Percentiles rank a stretch among this genome's conserved stretches.
Evolutionary conservation across 1,140 invertebrate species (phyloP).

Genomic region (Carcinoscorpius rotundicauda): DNA sequence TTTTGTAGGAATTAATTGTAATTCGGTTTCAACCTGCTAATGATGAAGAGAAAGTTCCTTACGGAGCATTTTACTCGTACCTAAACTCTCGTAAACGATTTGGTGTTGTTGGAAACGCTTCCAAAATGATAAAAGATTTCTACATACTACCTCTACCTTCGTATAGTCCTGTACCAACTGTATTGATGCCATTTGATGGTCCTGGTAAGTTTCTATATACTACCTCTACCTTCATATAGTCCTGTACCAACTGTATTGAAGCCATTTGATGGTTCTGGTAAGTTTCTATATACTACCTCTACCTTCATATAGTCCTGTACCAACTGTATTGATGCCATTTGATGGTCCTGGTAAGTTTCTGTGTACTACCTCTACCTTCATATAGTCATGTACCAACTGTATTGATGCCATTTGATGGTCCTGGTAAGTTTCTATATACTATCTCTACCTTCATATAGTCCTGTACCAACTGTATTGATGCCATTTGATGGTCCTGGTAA

Average conservation of each 20-base stretch:
- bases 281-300: conserved; percentile 69
- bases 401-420: conserved; percentile 55
- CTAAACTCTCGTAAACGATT: conserved; percentile 59
- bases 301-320: conserved; percentile 58
- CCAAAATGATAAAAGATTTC: conserved; percentile 79
- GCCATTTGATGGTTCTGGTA: conserved; percentile 61
- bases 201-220: conserved; percentile 60
- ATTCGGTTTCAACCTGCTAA: conserved; percentile 62
- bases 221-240: conserved; percentile 64
- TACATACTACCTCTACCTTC: conserved; percentile 79
- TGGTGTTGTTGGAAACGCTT: conserved; percentile 51
- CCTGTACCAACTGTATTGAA: conserved; percentile 51
- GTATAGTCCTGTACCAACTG: conserved; percentile 54
- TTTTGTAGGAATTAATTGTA: conserved; percentile 58
- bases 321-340: conserved; percentile 48
- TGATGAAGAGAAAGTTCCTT: conserved; percentile 69
- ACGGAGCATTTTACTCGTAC: conserved; percentile 80
- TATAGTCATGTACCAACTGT: conserved; percentile 55
- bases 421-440: conserved; percentile 75
- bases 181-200: conserved; percentile 54
- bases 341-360: conserved; percentile 55
- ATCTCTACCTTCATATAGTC: conserved; percentile 60
- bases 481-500: conserved; percentile 51
- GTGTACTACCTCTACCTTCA: conserved; percentile 72
- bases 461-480: conserved; percentile 50